These are phyloP conservation scores for Lepidocyrtinus sp. DNA, from an alignment of 2,888 invertebrate species.

Conservation along the genomic window DNA sequence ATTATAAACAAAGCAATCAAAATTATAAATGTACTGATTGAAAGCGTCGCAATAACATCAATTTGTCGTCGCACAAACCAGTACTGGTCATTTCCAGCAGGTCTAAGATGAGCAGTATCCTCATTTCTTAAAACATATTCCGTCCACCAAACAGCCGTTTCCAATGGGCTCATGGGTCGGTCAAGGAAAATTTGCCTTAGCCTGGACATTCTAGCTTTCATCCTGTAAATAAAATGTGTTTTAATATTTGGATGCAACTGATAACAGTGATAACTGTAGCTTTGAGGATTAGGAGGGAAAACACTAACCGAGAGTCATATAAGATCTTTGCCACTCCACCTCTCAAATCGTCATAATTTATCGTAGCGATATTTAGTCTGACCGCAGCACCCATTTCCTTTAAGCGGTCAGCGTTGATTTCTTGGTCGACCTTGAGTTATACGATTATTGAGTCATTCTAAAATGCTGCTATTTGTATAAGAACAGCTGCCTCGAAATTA, in stretches of 20 bases:
- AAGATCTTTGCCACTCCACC: slow-evolving; percentile 34
- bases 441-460: neutral
- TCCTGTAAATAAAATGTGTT: slow-evolving; percentile 6
- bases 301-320: slow-evolving; percentile 31
- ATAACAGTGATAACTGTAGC: neutral
- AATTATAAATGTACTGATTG: too few relatives aligned
- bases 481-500: neutral
- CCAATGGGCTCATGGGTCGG: slow-evolving; percentile 31
- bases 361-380: slow-evolving; percentile 44
- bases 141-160: slow-evolving; percentile 48
- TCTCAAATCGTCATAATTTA: slow-evolving; percentile 34
- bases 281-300: neutral
- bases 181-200: slow-evolving; percentile 26
- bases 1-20: too few relatives aligned
- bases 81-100: slow-evolving; percentile 15
- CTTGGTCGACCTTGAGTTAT: slow-evolving; percentile 53
- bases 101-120: slow-evolving; percentile 2
- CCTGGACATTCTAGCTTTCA: neutral
- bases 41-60: slow-evolving; percentile 22
- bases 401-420: slow-evolving; percentile 56
- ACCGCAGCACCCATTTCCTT: slow-evolving; percentile 31
- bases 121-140: slow-evolving; percentile 25
- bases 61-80: slow-evolving; percentile 40
- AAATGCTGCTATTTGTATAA: neutral
- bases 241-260: neutral